Base-by-base conservation (phyloP, 2,797 vertebrate species). In the Pempheris klunzingeri region DNA sequence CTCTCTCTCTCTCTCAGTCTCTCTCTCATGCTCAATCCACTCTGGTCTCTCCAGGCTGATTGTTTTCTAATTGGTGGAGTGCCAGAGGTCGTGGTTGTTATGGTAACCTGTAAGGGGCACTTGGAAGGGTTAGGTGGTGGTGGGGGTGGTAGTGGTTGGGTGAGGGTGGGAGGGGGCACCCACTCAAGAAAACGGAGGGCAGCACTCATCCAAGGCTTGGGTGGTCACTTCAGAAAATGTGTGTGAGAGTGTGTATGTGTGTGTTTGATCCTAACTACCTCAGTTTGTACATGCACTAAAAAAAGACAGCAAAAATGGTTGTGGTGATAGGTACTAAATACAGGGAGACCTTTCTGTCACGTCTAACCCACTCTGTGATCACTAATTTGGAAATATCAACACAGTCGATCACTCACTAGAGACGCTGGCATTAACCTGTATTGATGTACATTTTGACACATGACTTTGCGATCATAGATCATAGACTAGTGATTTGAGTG, bases 61-160 rank as follows among this genome's bases (percentile, higher is more conserved):
- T 94, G 92, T 93, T 92, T 95, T 94, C 91, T 94, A 95, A 95
- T 95, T 95, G 93, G 93, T 90, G 82, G 88, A 92, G 91, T 87
- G 91, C 93, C 83, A 90, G 92, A 93, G 93, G 92, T 92, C 69
- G 82, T 88, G 91, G 94, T 95, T 95, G 93, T 94, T 95, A 94
- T 94, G 93, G 91, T 92, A 92, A 94, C 92, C 90, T 87, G 81
- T 57, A 58, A 78, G 83, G 88, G 88, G 88, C 85, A 90, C 84
- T 89, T 86, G 84, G 86, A 77, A 58, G 79, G 84, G 78, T 87
- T 76, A 75, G 80, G 59, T 70, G 71, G 75, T 80, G 82, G 85
- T 72, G 71, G 78, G 61, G 36, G 64, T 44, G 55, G 73, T 61
- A 26, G 70, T 74, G 72, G 80, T 55, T 64, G 78, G 75, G 67